A percentile compares a stretch with the other conserved stretches of the same genome.
These are phyloP conservation scores for Lepidotrigona ventralis DNA, from an alignment of 1,140 invertebrate genomes.

Conservation along the genomic window DNA sequence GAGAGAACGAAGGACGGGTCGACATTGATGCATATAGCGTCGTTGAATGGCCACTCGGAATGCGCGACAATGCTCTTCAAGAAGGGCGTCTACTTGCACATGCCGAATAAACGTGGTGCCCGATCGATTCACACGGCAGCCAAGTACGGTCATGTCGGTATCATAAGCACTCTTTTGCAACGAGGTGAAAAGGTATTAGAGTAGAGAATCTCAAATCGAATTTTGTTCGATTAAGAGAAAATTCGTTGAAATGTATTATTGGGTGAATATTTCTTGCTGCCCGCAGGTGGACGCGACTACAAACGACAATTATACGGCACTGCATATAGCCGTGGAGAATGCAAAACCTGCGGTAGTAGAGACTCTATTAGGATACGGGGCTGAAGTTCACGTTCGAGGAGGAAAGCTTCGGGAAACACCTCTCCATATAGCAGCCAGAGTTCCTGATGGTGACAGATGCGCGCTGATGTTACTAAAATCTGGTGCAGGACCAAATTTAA, in stretches of 20 bases:
- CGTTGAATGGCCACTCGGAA: conserved; percentile 96
- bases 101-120: conserved; percentile 98
- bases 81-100: conserved; percentile 99
- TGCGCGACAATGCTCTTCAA: conserved; percentile 99
- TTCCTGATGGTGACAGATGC: conserved; percentile 96
- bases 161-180: conserved; percentile 96
- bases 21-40: conserved; percentile 99
- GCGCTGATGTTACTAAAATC: conserved; percentile 98
- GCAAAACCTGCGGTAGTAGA: conserved; percentile 98
- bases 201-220: background rate
- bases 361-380: conserved; percentile 96
- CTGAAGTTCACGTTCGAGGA: conserved; percentile 96
- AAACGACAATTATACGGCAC: conserved; percentile 98
- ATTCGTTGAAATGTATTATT: background rate
- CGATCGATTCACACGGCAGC: conserved; percentile 96
- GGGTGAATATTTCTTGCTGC: background rate
- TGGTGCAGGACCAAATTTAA: conserved; percentile 96
- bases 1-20: conserved; percentile 98
- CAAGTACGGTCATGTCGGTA: conserved; percentile 95
- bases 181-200: conserved; percentile 94
- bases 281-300: conserved; percentile 76
- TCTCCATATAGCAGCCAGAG: conserved; percentile 96
- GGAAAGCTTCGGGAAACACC: conserved; percentile 94
- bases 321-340: conserved; percentile 98
- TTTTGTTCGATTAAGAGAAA: background rate